phyloP scores from a whole-genome alignment of 2,113 vertebrate species.

The Cryptomyrus ogoouensis region DNA sequence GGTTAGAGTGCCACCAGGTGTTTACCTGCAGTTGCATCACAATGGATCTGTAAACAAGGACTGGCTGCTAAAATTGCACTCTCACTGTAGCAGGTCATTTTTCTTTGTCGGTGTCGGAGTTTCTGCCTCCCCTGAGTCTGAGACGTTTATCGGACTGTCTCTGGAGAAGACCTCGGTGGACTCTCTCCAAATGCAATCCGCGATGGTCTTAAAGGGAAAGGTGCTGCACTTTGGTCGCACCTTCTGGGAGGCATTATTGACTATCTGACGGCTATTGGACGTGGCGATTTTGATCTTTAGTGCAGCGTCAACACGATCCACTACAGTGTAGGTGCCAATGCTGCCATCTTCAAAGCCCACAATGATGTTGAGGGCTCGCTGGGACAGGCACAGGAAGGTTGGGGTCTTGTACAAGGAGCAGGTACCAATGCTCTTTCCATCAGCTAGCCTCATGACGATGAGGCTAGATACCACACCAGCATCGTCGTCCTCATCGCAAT shows the following conservation, averaged over 20 bases:
- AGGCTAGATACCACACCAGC: constrained; percentile 80
- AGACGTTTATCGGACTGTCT: constrained; percentile 93
- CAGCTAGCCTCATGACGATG: constrained; percentile 93
- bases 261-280: constrained; percentile 96
- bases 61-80: constrained; percentile 59
- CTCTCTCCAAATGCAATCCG: constrained; percentile 93
- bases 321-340: constrained; percentile 94
- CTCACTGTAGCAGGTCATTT: constrained; percentile 77
- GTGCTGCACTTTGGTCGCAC: constrained; percentile 82
- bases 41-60: constrained; percentile 69
- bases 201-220: constrained; percentile 83
- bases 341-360: constrained; percentile 96
- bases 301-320: constrained; percentile 91
- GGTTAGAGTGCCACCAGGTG: constrained; percentile 32
- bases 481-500: constrained; percentile 85
- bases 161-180: constrained; percentile 95
- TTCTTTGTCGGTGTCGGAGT: constrained; percentile 88
- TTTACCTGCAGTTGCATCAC: constrained; percentile 66
- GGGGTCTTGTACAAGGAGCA: constrained; percentile 97
- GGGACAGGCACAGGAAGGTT: constrained; percentile 85
- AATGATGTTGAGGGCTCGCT: constrained; percentile 92
- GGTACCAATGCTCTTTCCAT: constrained; percentile 95
- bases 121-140: constrained; percentile 79
- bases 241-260: constrained; percentile 80
- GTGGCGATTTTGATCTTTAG: constrained; percentile 98